Conservation (phyloP, 2,888 invertebrate species). For the Polymixis flavicincta region DNA sequence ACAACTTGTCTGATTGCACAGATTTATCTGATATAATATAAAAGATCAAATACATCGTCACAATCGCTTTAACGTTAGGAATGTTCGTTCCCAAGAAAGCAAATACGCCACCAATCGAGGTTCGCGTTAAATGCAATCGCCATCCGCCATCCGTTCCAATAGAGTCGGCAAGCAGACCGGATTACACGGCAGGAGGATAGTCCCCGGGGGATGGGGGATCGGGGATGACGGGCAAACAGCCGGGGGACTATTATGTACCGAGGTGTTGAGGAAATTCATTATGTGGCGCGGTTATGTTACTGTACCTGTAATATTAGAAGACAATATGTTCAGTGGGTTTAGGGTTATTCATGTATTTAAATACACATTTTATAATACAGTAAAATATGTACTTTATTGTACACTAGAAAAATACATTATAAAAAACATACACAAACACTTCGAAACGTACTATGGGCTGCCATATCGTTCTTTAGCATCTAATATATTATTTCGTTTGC, state of each 20-base stretch:
- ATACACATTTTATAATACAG: not conserved
- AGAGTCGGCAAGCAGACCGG: conserved; percentile 54
- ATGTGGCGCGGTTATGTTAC: conserved; percentile 19
- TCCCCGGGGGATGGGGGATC: conserved; percentile 34
- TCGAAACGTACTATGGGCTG: no score
- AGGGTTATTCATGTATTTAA: not conserved
- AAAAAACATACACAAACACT: not conserved
- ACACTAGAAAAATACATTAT: not conserved
- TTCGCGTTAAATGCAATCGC: conserved; percentile 53
- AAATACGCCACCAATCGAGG: conserved; percentile 40
- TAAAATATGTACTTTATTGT: not conserved
- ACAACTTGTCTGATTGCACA: no score
- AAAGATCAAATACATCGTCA: conserved; percentile 4
- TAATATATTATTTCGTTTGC: not conserved
- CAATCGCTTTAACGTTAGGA: conserved; percentile 4
- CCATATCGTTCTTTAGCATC: not conserved
- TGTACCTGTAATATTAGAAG: conserved; percentile 11
- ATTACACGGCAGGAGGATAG: conserved; percentile 46
- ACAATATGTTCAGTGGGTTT: not conserved
- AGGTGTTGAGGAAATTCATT: conserved; percentile 57
- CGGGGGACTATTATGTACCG: conserved; percentile 27
- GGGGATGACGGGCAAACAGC: conserved; percentile 40
- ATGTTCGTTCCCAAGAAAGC: conserved; percentile 16
- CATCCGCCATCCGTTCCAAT: conserved; percentile 49
- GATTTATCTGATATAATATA: not conserved